Base-by-base conservation (phyloP, 2,113 vertebrate genomes). In the Mesoclemmys tuberculata region DNA sequence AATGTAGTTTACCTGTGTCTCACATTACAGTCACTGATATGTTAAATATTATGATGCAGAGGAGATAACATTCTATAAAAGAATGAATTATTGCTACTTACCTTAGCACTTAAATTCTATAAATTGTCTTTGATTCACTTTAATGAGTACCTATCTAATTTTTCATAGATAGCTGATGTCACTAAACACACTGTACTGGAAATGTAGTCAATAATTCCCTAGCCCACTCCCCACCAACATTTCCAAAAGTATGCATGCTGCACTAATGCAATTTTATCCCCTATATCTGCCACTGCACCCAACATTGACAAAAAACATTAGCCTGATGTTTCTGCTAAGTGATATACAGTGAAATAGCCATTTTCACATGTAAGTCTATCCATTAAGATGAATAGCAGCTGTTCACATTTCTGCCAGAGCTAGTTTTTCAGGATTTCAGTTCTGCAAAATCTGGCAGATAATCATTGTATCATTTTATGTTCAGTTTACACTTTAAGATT, bases 401-500 rank as follows among this genome's bases (percentile, higher is more conserved):
- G 77, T 91, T 85, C 9, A 22, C 12, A 2, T 44, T 86, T 88
- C 79, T 84, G 46, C 38, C 48, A 85, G 24, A 87, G 90, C 44
- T 44, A 46, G 56, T 58, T 44, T 55, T 83, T 82, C 52, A 77
- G 89, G 82, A 74, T 31, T 85, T 94, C 80, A 80, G 51, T 90
- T 91, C 81, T 71, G n/a, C n/a, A 71, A 38, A 71, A 38, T 71
- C 21, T 3, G 2, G n/a, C 22, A n/a, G 64, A 35, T 52, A 75
- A 75, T 85, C 71, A 71, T 38, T 68, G 35, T 80, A 75, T 71
- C 82, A 89, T 86, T 91, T 90, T 84, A 82, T 90, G 87, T 90
- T 92, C 79, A 86, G 27, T 68, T n/a, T 44, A 90, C 87, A 88
- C 88, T 21, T 80, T 82, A 92, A 80, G 55, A 61, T 56, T 27